These are phyloP conservation scores for Phrynocephalus guinanensis DNA, from an alignment of 2,797 vertebrate genomes.

Conservation along the genomic window DNA sequence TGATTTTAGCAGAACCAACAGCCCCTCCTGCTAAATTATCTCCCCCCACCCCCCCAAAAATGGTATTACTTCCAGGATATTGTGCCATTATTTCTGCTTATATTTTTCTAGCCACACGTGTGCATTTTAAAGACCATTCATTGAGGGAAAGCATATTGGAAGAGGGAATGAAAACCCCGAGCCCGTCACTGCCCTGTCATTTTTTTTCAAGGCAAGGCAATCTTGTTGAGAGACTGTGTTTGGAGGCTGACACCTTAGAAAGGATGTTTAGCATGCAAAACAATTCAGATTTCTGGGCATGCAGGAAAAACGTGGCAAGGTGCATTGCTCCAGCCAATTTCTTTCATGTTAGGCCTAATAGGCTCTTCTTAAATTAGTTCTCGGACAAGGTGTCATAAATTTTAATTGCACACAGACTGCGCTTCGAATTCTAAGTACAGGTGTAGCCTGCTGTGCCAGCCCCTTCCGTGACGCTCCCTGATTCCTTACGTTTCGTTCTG, in stretches of 20 bases:
- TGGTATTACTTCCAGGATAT: not conserved
- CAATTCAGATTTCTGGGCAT: slow-evolving; percentile 32
- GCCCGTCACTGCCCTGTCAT: not conserved
- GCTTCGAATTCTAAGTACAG: slow-evolving; percentile 50
- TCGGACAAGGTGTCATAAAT: slow-evolving; percentile 48
- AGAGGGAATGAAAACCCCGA: not conserved
- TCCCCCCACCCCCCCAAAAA: not conserved
- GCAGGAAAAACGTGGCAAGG: slow-evolving; percentile 22
- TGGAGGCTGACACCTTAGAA: slow-evolving; percentile 7
- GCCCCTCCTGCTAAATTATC: slow-evolving; percentile 11
- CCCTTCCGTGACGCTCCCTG: slow-evolving; percentile 37
- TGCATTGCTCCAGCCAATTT: slow-evolving; percentile 38
- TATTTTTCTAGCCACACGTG: not conserved
- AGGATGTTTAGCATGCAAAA: slow-evolving; percentile 16
- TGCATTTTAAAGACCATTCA: slow-evolving; percentile 18
- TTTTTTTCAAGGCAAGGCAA: slow-evolving; percentile 37
- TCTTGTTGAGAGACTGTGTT: slow-evolving; percentile 10
- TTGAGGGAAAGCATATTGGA: not conserved
- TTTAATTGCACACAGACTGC: slow-evolving; percentile 50
- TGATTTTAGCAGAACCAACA: slow-evolving; percentile 36
- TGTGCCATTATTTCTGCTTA: not conserved
- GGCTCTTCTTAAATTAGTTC: slow-evolving; percentile 42
- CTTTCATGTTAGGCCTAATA: slow-evolving; percentile 20
- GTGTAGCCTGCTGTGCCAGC: slow-evolving; percentile 40
- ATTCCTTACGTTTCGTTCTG: slow-evolving; percentile 51